Conservation (phyloP, 2,113 vertebrate genomes). For the Corvus moneduloides region DNA sequence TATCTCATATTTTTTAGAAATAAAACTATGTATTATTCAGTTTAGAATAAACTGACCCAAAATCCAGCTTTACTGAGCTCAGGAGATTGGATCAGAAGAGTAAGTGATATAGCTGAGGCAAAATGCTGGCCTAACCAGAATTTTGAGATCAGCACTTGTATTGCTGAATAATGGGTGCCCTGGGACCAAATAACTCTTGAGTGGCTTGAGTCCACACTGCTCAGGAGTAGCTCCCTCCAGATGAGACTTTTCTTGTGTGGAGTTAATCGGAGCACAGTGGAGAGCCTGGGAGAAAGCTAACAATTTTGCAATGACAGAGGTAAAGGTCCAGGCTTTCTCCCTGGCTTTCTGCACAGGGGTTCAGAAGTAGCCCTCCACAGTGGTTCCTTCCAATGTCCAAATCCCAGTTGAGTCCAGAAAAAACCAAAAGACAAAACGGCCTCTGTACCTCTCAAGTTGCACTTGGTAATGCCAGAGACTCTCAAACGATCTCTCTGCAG, state of each 20-base stretch:
- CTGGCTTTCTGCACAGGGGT: neutral
- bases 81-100: neutral
- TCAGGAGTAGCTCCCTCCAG: neutral
- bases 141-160: neutral
- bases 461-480: neutral
- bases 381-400: rapidly evolving
- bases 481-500: neutral
- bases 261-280: neutral
- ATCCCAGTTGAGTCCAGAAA: neutral
- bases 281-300: neutral
- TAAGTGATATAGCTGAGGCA: neutral
- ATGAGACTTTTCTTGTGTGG: neutral
- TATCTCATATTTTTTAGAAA: neutral
- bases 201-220: neutral
- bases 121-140: neutral
- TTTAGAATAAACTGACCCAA: neutral
- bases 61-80: neutral
- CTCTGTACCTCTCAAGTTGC: neutral
- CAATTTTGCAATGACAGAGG: neutral
- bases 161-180: neutral
- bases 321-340: neutral
- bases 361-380: neutral
- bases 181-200: neutral
- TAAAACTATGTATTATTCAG: neutral
- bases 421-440: neutral